Conservation (phyloP, 2,888 invertebrate genomes). For the Agapetus fuscipes region DNA sequence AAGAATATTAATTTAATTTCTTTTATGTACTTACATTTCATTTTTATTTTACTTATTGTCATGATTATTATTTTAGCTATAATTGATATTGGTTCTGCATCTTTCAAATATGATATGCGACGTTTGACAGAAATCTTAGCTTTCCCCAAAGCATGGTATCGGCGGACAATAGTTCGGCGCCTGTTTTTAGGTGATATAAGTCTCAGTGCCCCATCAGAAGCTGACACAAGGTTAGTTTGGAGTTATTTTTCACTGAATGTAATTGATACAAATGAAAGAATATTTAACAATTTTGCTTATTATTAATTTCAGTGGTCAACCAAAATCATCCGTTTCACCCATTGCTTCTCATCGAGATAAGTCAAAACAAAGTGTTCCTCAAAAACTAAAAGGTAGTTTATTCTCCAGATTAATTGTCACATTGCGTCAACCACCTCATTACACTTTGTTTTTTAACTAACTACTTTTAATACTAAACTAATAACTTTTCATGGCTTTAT, state of each 20-base stretch:
- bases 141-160: conserved; percentile 98
- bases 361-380: conserved; percentile 14
- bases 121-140: conserved; percentile 93
- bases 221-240: conserved; percentile 10
- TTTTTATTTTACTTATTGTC: background rate
- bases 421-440: no score
- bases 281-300: no score
- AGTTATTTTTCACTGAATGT: no score
- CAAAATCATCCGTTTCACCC: conserved; percentile 16
- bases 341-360: conserved; percentile 17
- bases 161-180: conserved; percentile 83
- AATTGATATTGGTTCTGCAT: conserved; percentile 90
- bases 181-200: conserved; percentile 91
- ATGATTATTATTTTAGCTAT: conserved; percentile 52
- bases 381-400: conserved; percentile 17
- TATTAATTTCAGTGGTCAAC: conserved; percentile 17
- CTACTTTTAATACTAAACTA: background rate
- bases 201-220: conserved; percentile 31
- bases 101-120: conserved; percentile 98
- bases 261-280: no score
- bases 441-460: background rate
- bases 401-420: no score
- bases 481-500: no score
- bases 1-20: conserved; percentile 27
- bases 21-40: conserved; percentile 1